phyloP scores from a whole-genome alignment of 2,113 vertebrate species.

The Nesospiza acunhae region DNA sequence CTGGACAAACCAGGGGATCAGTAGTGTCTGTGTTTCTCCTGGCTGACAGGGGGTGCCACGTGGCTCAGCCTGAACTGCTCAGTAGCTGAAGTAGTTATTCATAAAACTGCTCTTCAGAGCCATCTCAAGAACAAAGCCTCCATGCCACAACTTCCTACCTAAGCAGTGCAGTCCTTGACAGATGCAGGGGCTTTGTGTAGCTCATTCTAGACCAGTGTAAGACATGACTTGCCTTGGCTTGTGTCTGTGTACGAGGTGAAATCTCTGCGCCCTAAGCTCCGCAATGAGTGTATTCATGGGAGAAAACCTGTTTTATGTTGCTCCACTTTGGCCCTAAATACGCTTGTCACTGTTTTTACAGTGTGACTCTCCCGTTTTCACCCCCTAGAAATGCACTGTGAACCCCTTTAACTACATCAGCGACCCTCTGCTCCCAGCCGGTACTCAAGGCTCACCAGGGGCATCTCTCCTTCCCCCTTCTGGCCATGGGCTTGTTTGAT shows the following conservation, averaged over 20 bases:
- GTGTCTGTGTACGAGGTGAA: not conserved
- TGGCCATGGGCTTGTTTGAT: conserved; percentile 48
- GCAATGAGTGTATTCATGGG: not conserved
- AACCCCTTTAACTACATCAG: not conserved
- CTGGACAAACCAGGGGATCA: not conserved
- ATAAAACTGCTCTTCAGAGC: not conserved
- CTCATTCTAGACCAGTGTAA: not conserved
- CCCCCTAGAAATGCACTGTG: not conserved
- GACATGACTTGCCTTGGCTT: not conserved
- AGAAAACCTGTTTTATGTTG: not conserved
- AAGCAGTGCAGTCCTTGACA: not conserved
- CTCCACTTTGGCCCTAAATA: not conserved
- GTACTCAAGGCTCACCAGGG: not conserved
- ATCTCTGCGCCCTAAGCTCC: not conserved
- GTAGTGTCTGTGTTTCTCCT: not conserved
- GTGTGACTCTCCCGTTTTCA: not conserved
- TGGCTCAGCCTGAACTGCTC: not conserved
- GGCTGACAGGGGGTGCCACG: conserved; percentile 25
- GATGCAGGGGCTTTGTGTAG: not conserved
- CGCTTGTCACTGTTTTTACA: not conserved
- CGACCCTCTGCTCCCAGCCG: not conserved
- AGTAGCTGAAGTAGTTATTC: not conserved
- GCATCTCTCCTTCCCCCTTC: not conserved
- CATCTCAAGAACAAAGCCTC: not conserved
- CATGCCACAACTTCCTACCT: not conserved